Evolutionary conservation across 2,113 vertebrate genomes (phyloP), one percentile per base, ranked within the genome.

Genomic region (Deroptyus accipitrinus): DNA sequence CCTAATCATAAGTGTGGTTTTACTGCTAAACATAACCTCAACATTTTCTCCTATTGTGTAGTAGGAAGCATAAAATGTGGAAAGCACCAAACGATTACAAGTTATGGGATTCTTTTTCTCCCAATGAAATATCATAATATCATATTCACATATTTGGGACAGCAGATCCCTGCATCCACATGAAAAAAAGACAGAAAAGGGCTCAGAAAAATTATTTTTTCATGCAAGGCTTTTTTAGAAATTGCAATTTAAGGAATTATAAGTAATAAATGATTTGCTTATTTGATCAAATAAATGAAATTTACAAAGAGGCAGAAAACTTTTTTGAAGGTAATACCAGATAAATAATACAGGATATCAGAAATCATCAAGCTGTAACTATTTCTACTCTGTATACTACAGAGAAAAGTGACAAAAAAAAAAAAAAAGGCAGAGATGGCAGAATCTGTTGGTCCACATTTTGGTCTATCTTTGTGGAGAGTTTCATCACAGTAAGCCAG

Each of bases 1-100:
- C 63, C 30, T 84, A 91, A 91, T 80, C 33, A 7, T 63, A 95
- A 85, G 17, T 76, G 63, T 88, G 41, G 77, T 57, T 95, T 94
- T 81, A 86, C 52, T 87, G 24, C 35, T 91, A n/a, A 42, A 81
- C 17, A 66, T 27, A 69, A 73, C 48, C 37, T 82, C 23, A 82
- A 37, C 37, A 33, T 78, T 87, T 94, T 35, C n/a, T 75, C 37
- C 70, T 80, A 93, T 74, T 64, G 61, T 88, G 54, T 46, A 77
- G 28, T 31, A 90, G 55, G 27, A 88, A 90, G 61, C 39, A 52
- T 48, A 87, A 75, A 83, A 63, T 49, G 49, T 5, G 86, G 79
- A 78, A 6, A 86, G 51, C 10, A 62, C 7, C 44, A 86, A n/a
- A 76, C n/a, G 17, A 79, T 94, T 82, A 75, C 35, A 84, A 79